A percentile compares a stretch with the other conserved stretches of the same genome.
phyloP scores from a whole-genome alignment of 2,888 invertebrate species.

The Sisyra terminalis region DNA sequence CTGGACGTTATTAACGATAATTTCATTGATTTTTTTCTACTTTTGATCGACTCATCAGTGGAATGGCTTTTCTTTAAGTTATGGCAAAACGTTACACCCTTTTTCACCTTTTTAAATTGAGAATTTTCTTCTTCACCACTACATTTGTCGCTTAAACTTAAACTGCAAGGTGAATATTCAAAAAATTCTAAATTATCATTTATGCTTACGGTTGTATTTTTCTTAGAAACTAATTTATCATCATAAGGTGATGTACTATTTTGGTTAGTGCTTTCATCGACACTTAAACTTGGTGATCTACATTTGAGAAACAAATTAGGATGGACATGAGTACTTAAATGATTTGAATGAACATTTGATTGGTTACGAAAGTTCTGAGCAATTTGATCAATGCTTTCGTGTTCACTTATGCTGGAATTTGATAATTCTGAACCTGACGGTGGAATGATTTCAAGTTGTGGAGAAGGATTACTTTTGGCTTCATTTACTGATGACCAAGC shows the following conservation, averaged over 20 bases:
- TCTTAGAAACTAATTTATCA: neutral
- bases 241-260: no score
- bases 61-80: slow-evolving; percentile 1
- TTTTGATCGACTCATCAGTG: neutral
- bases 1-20: neutral
- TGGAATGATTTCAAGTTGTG: neutral
- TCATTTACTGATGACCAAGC: neutral
- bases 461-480: neutral
- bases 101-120: neutral
- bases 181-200: slow-evolving; percentile 34
- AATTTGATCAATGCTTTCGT: slow-evolving; percentile 2
- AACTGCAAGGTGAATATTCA: slow-evolving; percentile 26
- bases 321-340: neutral
- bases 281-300: slow-evolving; percentile 1
- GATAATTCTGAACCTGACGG: slow-evolving; percentile 3
- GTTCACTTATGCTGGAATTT: neutral
- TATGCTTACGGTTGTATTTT: slow-evolving; percentile 26
- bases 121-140: neutral
- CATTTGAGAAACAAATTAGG: slow-evolving; percentile 3
- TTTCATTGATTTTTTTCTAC: neutral
- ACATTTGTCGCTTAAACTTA: neutral
- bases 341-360: neutral
- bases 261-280: neutral
- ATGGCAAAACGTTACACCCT: neutral
- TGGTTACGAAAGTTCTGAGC: neutral